Evolutionary conservation across 2,113 vertebrate genomes (phyloP), one percentile per base, ranked within the genome.

Genomic region (Bungarus multicinctus): DNA sequence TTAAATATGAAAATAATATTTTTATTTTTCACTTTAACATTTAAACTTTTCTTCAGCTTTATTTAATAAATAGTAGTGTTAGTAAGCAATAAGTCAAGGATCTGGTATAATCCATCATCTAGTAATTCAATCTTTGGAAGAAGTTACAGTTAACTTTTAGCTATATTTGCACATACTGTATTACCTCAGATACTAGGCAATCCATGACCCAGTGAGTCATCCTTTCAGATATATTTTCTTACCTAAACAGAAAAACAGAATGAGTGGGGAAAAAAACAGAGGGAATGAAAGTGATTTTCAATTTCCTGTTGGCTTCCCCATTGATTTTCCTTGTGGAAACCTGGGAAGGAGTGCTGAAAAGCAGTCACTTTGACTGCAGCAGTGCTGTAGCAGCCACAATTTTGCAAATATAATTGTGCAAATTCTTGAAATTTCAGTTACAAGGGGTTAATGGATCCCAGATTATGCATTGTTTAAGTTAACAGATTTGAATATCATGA

Each of bases 1-100:
- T 96, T 95, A 89, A 94, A 92, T 85, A 93, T 91, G 25, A 93
- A 96, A 96, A 96, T 94, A 91, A 91, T 1, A 0, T 88, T 86
- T 95, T 91, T 93, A 88, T 57, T 43, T 88, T 91, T 69, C 54
- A 22, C 27, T 89, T 81, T 55, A 85, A 14, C 91, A 91, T 90
- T n/a, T 4, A 88, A 47, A 60, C 64, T 54, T 23, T 18, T 23
- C 6, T 87, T 50, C 86, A 27, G 39, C 12, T 92, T 74, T 53
- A 25, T 54, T 54, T 50, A 69, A 10, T 60, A 4, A 86, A 34
- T 87, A 45, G 52, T 25, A 39, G 30, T 11, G 23, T 18, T 39
- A 74, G 14, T 74, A 14, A 8, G 91, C n/a, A 5, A 12, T 69
- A 5, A 20, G 10, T 34, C 34, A 85, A 34, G 69, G 57, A n/a